These are phyloP conservation scores for Drosophila sp. DNA, from an alignment of 1,140 invertebrate species.

Conservation along the genomic window DNA sequence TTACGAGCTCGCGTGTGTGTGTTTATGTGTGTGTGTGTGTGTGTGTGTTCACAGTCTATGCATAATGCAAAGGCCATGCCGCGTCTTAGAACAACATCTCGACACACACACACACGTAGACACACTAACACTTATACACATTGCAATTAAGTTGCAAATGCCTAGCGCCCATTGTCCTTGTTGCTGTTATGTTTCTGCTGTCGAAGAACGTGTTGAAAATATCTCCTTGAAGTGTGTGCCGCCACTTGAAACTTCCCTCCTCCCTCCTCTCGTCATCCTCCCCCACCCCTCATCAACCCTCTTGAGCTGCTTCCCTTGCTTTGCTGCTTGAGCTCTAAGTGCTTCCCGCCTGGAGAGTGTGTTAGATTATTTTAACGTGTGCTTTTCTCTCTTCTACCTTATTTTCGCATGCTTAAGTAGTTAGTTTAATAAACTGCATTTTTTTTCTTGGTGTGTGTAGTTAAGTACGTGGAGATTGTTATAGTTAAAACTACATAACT, in stretches of 20 bases:
- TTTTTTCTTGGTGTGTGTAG: constrained; percentile 17
- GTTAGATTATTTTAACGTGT: constrained; percentile 75
- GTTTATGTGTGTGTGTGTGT: constrained; percentile 47
- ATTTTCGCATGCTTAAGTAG: constrained; percentile 78
- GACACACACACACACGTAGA: background rate
- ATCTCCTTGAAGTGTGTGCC: constrained; percentile 78
- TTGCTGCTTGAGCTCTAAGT: constrained; percentile 57
- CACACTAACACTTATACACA: constrained; percentile 30
- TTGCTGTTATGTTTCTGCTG: constrained; percentile 56
- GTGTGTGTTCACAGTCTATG: constrained; percentile 61
- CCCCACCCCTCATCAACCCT: background rate
- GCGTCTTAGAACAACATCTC: constrained; percentile 25
- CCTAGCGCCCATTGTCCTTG: constrained; percentile 62
- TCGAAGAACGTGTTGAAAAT: constrained; percentile 60
- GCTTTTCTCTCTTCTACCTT: constrained; percentile 46
- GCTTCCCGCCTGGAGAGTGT: constrained; percentile 66
- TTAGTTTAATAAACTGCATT: constrained; percentile 82
- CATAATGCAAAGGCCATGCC: constrained; percentile 71
- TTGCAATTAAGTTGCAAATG: constrained; percentile 78
- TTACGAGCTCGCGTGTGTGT: constrained; percentile 53
- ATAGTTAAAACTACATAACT: constrained; percentile 30
- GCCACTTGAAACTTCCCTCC: constrained; percentile 61
- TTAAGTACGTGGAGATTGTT: background rate
- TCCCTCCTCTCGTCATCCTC: background rate
- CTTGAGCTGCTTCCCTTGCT: constrained; percentile 30